Evolutionary conservation across 30 jellyfish, hydroid and myxozoan genomes (phyloP), one percentile per base, ranked within the genome.

Genomic region (Pelagia noctiluca): DNA sequence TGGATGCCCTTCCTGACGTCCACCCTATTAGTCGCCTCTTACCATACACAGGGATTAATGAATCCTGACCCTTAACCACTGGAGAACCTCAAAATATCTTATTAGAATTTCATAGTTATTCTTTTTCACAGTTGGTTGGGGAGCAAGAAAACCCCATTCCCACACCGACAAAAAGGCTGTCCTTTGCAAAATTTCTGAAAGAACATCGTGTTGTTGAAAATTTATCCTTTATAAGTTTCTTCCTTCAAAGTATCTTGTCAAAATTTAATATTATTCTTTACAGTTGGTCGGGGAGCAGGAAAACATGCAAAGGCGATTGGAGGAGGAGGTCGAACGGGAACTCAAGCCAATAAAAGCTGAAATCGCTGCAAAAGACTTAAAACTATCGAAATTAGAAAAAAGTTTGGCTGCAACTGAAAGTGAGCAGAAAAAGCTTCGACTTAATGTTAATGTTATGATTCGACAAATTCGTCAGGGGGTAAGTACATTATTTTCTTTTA

Each of bases 381-480:
- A 86, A 31, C 47, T 86, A 37, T 63, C 77, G 23, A 82, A 79
- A 18, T 22, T 35, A 0, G 65, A 86, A 64, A 36, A 74, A 63
- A 83, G 80, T 25, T 62, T 63, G 3, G 35, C 67, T 19, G 75
- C 53, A n/a, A 30, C 73, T 0, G 31, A 79, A 18, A 88, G 82
- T 22, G 74, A 83, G 52, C 54, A 86, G 63, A 72, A 80, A 54
- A 90, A 82, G 24, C 86, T 92, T 35, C 85, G 98, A 47, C 88
- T 42, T 30, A 91, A 84, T 32, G 98, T 86, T 71, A 92, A 86
- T 48, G 98, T 86, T 1, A 74, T 92, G 96, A 46, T 92, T 0
- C 81, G 97, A 54, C 86, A 85, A 47, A 80, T 92, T n/a, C 71
- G 84, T 25, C 92, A 83, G 65, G 98, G 75, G 83, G 98, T 90